Conservation (phyloP, 2,797 vertebrate species). For the Nothura maculosa region DNA sequence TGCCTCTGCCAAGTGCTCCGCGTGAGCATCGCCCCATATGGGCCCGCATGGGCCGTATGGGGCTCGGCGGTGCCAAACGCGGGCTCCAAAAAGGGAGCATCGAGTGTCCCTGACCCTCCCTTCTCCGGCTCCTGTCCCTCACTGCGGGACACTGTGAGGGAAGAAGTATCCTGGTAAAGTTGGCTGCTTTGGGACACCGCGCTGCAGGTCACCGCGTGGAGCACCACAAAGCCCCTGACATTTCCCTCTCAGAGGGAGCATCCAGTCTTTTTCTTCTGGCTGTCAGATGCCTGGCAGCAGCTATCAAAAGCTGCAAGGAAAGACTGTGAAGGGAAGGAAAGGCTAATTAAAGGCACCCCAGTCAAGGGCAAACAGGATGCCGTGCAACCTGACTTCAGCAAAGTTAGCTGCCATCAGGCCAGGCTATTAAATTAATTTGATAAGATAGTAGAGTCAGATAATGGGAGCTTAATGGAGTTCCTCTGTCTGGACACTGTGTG, state of each 20-base stretch:
- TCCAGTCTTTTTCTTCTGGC: background rate
- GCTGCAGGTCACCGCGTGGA: background rate
- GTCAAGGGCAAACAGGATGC: background rate
- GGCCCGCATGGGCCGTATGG: background rate
- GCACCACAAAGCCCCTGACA: background rate
- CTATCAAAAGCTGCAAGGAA: background rate
- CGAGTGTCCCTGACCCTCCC: background rate
- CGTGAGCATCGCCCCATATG: rapidly evolving
- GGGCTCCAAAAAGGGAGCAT: background rate
- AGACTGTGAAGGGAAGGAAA: background rate
- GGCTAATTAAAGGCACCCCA: background rate
- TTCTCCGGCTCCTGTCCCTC: background rate
- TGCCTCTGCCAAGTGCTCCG: rapidly evolving
- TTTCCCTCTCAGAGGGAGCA: background rate
- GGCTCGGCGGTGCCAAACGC: background rate
- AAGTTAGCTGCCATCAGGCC: background rate
- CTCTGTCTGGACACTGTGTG: rapidly evolving
- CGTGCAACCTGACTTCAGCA: rapidly evolving
- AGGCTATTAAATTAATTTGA: background rate
- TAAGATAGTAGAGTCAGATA: background rate
- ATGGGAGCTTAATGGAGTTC: background rate
- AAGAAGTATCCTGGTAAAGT: background rate
- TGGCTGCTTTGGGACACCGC: background rate
- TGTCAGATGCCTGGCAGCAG: background rate
- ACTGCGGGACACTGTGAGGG: rapidly evolving